Conservation (phyloP, 92 coral and sea anemone genomes). For the Palythoa caribaeorum region DNA sequence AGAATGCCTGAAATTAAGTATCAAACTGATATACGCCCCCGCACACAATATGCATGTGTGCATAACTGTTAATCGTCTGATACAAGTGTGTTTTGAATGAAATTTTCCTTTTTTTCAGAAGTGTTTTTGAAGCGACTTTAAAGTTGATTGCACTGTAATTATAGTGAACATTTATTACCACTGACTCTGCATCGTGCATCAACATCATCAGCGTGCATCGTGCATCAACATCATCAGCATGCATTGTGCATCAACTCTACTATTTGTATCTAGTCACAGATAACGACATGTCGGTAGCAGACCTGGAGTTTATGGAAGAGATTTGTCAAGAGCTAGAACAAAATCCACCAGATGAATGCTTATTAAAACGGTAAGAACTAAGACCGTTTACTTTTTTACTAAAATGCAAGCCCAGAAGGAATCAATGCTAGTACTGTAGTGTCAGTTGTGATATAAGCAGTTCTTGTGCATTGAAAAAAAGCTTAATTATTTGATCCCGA, state of each 20-base stretch:
- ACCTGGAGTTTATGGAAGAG: slow-evolving; percentile 84
- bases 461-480: not conserved
- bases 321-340: slow-evolving; percentile 87
- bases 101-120: too few relatives aligned
- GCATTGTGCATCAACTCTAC: not conserved
- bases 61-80: too few relatives aligned
- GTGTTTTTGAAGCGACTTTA: too few relatives aligned
- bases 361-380: slow-evolving; percentile 75
- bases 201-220: not conserved
- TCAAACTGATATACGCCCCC: too few relatives aligned
- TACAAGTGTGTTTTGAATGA: too few relatives aligned
- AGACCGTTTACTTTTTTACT: not conserved
- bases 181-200: too few relatives aligned
- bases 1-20: too few relatives aligned
- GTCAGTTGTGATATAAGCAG: not conserved
- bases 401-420: not conserved
- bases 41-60: too few relatives aligned
- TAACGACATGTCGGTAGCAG: slow-evolving; percentile 51
- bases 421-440: too few relatives aligned
- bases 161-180: too few relatives aligned
- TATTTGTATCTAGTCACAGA: not conserved
- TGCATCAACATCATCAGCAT: not conserved
- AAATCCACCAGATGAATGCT: slow-evolving; percentile 42
- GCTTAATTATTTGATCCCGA: not conserved
- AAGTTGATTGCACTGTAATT: too few relatives aligned